A percentile compares a stretch with the other conserved stretches of the same genome.
phyloP scores from a whole-genome alignment of 1,140 invertebrate genomes.

The Pseudomyrmex flavicornis region DNA sequence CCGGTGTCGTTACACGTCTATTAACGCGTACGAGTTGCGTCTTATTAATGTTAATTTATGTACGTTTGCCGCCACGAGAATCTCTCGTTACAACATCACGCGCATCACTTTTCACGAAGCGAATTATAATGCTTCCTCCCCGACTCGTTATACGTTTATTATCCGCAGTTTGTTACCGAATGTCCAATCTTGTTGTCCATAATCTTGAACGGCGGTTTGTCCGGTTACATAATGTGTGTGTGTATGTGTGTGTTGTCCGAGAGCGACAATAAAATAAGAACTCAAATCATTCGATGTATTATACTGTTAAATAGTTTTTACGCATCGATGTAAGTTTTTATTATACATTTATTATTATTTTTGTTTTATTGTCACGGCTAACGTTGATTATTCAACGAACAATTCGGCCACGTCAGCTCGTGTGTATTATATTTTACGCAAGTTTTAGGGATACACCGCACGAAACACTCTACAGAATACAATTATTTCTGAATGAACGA shows the following conservation, averaged over 20 bases:
- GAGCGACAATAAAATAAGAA: conserved; percentile 30
- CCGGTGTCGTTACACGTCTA: conserved; percentile 29
- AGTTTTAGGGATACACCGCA: too few relatives aligned
- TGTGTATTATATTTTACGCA: not conserved
- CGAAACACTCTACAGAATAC: not conserved
- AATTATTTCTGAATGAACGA: conserved; percentile 35
- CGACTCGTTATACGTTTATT: conserved; percentile 52
- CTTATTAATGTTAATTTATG: conserved; percentile 65
- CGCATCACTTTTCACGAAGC: conserved; percentile 30
- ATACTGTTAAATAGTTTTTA: too few relatives aligned
- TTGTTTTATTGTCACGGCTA: not conserved
- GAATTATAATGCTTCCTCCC: conserved; percentile 19
- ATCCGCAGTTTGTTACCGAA: conserved; percentile 50
- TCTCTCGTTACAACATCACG: conserved; percentile 32
- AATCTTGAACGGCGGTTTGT: conserved; percentile 25
- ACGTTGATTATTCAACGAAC: too few relatives aligned
- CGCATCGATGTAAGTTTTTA: not conserved
- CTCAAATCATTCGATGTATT: not conserved
- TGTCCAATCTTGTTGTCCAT: too few relatives aligned
- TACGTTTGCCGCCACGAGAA: conserved; percentile 36
- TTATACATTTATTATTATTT: not conserved
- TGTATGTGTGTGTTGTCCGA: not conserved
- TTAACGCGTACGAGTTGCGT: conserved; percentile 26
- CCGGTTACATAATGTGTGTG: conserved; percentile 42
- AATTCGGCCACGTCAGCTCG: too few relatives aligned